A percentile compares a stretch with the other conserved stretches of the same genome.
Conservation (phyloP, 2,888 invertebrate species). For the Lepidochrysops patricia region DNA sequence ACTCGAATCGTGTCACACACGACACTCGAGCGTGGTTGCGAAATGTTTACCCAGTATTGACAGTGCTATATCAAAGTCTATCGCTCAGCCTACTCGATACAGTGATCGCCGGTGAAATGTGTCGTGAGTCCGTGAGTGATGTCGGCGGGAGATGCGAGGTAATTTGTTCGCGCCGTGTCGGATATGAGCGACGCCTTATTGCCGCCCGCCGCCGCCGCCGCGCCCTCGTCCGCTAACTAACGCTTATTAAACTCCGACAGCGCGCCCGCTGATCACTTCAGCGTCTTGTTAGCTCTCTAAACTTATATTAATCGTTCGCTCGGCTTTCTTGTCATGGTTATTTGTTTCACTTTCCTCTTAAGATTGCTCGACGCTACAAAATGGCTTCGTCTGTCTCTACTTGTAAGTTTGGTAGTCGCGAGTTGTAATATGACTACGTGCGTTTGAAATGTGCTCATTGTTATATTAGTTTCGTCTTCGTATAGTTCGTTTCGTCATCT, state of each 20-base stretch:
- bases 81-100: constrained; percentile 37
- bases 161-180: constrained; percentile 56
- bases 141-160: constrained; percentile 32
- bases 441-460: neutral
- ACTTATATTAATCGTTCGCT: constrained; percentile 69
- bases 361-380: neutral
- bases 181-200: constrained; percentile 67
- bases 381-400: neutral
- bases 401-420: neutral
- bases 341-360: constrained; percentile 42
- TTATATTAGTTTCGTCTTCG: neutral
- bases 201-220: constrained; percentile 54
- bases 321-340: constrained; percentile 44
- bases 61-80: constrained; percentile 29
- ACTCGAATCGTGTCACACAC: neutral
- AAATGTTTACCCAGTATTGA: constrained; percentile 18
- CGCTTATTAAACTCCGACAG: constrained; percentile 73
- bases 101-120: constrained; percentile 30
- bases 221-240: constrained; percentile 60
- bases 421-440: neutral
- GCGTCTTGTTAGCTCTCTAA: constrained; percentile 70
- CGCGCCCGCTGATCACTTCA: constrained; percentile 70
- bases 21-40: constrained; percentile 18
- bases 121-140: constrained; percentile 31
- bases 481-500: too few relatives aligned